These are phyloP conservation scores for Lasioglossum lativentre DNA, from an alignment of 2,888 invertebrate species.

Conservation along the genomic window DNA sequence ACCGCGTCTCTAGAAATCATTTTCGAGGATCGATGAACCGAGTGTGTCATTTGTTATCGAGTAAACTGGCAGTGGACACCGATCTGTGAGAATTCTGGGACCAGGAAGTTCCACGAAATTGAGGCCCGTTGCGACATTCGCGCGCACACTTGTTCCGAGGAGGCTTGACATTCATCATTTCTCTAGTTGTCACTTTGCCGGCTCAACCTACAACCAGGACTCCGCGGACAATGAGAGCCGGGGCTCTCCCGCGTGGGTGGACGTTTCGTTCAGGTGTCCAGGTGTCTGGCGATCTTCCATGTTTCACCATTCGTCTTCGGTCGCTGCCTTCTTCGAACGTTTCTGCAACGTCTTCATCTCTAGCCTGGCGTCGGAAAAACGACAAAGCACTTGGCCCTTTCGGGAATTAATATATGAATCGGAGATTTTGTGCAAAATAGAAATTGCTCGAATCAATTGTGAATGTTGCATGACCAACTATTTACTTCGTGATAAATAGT, in stretches of 20 bases:
- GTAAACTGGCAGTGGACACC: background rate
- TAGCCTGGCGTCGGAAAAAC: background rate
- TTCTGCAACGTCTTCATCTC: slow-evolving; percentile 7
- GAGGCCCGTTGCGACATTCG: background rate
- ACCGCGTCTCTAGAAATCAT: background rate
- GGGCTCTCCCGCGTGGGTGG: slow-evolving; percentile 24
- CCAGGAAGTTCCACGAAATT: background rate
- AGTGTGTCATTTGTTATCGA: background rate
- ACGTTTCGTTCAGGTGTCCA: slow-evolving; percentile 29
- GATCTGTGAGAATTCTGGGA: background rate
- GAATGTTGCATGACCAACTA: no score
- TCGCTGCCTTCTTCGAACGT: background rate
- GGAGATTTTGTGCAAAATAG: no score
- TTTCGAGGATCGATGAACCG: background rate
- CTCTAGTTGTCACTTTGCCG: slow-evolving; percentile 30
- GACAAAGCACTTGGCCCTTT: background rate
- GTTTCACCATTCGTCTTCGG: slow-evolving; percentile 19
- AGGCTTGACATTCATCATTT: slow-evolving; percentile 14
- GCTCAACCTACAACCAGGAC: slow-evolving; percentile 13
- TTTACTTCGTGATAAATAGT: no score
- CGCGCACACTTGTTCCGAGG: slow-evolving; percentile 8
- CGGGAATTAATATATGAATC: background rate
- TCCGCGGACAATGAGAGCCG: background rate
- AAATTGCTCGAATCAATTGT: no score
- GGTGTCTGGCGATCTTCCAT: slow-evolving; percentile 30